Conservation (phyloP, 2,797 vertebrate species). For the Poeciliopsis infans region DNA sequence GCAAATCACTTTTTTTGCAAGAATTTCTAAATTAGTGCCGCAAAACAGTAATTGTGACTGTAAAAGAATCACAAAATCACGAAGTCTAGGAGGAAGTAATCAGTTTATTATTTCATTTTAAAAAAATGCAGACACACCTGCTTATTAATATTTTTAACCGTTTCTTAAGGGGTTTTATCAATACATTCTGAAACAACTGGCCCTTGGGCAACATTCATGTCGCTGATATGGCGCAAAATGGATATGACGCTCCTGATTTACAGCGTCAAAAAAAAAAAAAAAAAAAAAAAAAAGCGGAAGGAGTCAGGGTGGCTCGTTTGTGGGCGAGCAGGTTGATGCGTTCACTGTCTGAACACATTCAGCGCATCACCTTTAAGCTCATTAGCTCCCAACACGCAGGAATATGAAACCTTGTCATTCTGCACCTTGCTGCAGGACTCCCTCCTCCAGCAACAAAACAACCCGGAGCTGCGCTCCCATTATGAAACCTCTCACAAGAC, state of each 20-base stretch:
- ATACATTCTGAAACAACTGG: no score
- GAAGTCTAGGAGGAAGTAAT: no score
- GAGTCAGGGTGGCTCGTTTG: constrained; percentile 19
- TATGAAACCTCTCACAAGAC: constrained; percentile 76
- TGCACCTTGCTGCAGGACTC: constrained; percentile 37
- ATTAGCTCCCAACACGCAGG: constrained; percentile 55
- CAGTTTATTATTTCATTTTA: no score
- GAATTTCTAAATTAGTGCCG: no score
- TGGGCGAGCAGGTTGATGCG: constrained; percentile 51
- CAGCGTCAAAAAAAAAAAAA: constrained; percentile 23
- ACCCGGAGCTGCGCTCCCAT: constrained; percentile 52
- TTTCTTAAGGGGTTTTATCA: no score
- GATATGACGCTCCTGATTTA: constrained; percentile 13
- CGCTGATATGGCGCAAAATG: no score
- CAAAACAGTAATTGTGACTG: no score
- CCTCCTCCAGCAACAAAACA: constrained; percentile 49
- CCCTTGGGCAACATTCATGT: no score
- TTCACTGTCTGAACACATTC: constrained; percentile 57
- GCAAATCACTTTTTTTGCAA: no score
- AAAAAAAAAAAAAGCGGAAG: constrained; percentile 13
- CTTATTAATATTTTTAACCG: no score
- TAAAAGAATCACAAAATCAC: no score
- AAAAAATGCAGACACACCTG: no score
- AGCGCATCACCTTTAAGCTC: constrained; percentile 38
- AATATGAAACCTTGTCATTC: constrained; percentile 58